A percentile compares a stretch with the other conserved stretches of the same genome.
These are phyloP conservation scores for Spea bombifrons DNA, from an alignment of 2,113 vertebrate species.

Conservation along the genomic window DNA sequence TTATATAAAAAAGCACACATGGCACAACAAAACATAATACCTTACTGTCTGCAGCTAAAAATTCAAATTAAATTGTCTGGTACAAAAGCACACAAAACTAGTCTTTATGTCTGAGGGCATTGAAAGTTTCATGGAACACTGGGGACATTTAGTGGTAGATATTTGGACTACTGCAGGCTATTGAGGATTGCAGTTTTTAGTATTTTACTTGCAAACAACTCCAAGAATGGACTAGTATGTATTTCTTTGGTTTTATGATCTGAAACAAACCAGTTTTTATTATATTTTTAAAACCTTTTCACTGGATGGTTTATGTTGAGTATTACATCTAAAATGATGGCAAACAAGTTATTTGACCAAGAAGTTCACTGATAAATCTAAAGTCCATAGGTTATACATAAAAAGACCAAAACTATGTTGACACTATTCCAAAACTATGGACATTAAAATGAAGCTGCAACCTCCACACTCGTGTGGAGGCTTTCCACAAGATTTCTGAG, in stretches of 20 bases:
- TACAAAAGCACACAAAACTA: background rate
- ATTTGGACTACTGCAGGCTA: slow-evolving; percentile 6
- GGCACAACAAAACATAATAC: slow-evolving; percentile 4
- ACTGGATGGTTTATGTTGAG: no score
- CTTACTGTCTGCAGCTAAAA: background rate
- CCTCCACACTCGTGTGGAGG: no score
- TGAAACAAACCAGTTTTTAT: no score
- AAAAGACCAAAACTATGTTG: no score
- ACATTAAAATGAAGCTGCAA: no score
- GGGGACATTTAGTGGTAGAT: slow-evolving; percentile 15
- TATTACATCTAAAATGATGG: no score
- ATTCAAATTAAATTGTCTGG: slow-evolving; percentile 24
- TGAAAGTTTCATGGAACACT: slow-evolving; percentile 39
- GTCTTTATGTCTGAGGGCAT: slow-evolving; percentile 24
- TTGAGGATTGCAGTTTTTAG: slow-evolving; percentile 9
- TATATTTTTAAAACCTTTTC: no score
- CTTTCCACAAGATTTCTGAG: no score
- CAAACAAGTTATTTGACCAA: no score
- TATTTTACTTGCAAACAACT: slow-evolving; percentile 29
- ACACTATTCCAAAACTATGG: no score
- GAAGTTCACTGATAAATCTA: no score
- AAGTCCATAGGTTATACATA: no score
- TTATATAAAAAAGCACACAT: slow-evolving; percentile 5
- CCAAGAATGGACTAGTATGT: slow-evolving; percentile 19
- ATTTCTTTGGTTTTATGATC: slow-evolving; percentile 11